Conservation (phyloP, 1,140 invertebrate genomes). For the Coenobita brevimanus region DNA sequence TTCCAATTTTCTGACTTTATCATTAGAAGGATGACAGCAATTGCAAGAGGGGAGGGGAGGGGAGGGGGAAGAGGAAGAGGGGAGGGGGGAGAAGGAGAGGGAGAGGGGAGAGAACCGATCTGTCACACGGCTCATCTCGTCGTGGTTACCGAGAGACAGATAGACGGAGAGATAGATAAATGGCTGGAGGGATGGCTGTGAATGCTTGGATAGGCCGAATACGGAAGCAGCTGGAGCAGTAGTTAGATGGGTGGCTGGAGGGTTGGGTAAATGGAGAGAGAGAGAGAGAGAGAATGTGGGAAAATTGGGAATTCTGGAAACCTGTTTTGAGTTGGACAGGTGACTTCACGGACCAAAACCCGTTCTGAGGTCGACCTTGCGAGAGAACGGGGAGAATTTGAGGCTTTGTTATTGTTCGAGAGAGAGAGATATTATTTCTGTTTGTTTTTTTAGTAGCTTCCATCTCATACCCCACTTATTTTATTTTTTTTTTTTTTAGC, state of each 20-base stretch:
- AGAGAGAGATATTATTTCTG: not conserved
- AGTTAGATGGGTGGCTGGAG: not conserved
- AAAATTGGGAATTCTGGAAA: no score
- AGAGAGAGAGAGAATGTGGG: not conserved
- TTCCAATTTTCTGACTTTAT: conserved; percentile 62
- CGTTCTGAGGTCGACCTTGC: no score
- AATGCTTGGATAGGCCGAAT: not conserved
- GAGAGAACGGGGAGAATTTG: no score
- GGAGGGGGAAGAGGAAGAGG: not conserved
- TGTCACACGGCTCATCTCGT: no score
- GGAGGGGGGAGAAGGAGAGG: not conserved
- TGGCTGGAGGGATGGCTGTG: not conserved
- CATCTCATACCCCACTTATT: not conserved
- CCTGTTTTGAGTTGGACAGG: no score
- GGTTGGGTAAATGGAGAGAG: not conserved
- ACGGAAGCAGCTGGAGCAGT: not conserved
- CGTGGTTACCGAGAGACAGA: not conserved
- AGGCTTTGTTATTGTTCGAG: no score
- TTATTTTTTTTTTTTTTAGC: no score
- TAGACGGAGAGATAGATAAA: not conserved
- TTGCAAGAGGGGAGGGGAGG: conserved; percentile 34
- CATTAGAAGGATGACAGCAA: conserved; percentile 64
- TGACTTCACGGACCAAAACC: no score
- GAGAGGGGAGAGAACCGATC: not conserved
- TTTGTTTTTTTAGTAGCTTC: not conserved